phyloP scores from a whole-genome alignment of 2,888 invertebrate species.

The Drosophila prostipennis region DNA sequence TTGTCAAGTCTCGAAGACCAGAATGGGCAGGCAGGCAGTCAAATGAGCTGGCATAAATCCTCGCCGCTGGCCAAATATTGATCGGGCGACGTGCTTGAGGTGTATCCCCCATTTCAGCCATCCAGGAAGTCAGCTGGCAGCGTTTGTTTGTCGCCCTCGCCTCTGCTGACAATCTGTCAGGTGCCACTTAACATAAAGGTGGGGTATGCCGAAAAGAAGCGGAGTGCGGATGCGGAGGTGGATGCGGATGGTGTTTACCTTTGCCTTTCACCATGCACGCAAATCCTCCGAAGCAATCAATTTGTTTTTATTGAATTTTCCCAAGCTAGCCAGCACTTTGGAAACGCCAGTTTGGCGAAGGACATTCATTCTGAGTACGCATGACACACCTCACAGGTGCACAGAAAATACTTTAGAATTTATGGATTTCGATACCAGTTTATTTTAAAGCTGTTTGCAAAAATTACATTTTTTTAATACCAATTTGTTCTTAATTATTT shows the following conservation, averaged over 20 bases:
- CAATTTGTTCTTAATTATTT: too few species aligned
- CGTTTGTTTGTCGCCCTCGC: slow-evolving; percentile 54
- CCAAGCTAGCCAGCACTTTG: slow-evolving; percentile 37
- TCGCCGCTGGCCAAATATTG: slow-evolving; percentile 33
- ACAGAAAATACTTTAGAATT: slow-evolving; percentile 1
- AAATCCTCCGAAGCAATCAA: slow-evolving; percentile 74
- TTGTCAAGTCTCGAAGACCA: slow-evolving; percentile 48
- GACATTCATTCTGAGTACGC: slow-evolving; percentile 65
- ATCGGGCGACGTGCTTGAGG: slow-evolving; percentile 21
- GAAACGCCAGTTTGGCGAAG: slow-evolving; percentile 37
- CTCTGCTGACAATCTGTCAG: slow-evolving; percentile 62
- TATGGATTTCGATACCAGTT: neutral
- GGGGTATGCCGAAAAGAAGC: slow-evolving; percentile 33
- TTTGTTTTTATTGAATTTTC: slow-evolving; percentile 77
- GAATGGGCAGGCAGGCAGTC: slow-evolving; percentile 39
- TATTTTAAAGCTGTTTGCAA: too few species aligned
- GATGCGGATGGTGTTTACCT: slow-evolving; percentile 56
- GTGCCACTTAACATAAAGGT: slow-evolving; percentile 66
- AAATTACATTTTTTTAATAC: neutral
- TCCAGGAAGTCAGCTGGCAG: slow-evolving; percentile 30
- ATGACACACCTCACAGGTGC: slow-evolving; percentile 47
- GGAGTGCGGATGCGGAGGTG: slow-evolving; percentile 3
- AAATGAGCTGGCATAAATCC: slow-evolving; percentile 71
- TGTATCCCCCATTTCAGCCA: slow-evolving; percentile 5
- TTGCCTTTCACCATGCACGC: slow-evolving; percentile 58